These are phyloP conservation scores for Helleia helle DNA, from an alignment of 2,888 invertebrate species.

Conservation along the genomic window DNA sequence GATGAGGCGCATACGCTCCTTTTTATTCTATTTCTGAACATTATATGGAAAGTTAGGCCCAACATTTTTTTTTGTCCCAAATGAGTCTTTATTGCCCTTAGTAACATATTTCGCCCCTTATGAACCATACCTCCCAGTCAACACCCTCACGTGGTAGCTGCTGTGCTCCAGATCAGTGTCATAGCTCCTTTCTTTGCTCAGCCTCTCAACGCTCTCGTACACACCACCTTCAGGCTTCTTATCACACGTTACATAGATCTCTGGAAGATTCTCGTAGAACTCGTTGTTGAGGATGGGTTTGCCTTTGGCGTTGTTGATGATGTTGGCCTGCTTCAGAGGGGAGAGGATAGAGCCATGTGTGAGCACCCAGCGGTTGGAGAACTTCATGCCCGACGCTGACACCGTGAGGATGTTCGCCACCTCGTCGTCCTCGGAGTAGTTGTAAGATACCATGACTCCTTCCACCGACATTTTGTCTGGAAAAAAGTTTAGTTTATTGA, in stretches of 20 bases:
- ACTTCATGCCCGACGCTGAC: slow-evolving; percentile 67
- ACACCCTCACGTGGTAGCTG: slow-evolving; percentile 56
- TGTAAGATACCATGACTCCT: slow-evolving; percentile 67
- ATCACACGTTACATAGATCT: slow-evolving; percentile 61
- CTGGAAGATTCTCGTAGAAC: slow-evolving; percentile 57
- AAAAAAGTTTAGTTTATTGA: slow-evolving; percentile 9
- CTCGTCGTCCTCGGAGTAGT: slow-evolving; percentile 52
- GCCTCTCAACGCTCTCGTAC: slow-evolving; percentile 44
- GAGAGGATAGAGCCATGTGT: slow-evolving; percentile 69
- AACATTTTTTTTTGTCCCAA: too few relatives aligned
- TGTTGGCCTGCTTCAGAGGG: slow-evolving; percentile 51
- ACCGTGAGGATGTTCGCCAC: slow-evolving; percentile 61
- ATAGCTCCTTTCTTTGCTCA: slow-evolving; percentile 44
- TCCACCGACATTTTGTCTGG: slow-evolving; percentile 50
- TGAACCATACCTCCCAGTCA: slow-evolving; percentile 55
- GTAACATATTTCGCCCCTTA: too few relatives aligned
- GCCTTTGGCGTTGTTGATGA: slow-evolving; percentile 47
- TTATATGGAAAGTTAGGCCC: too few relatives aligned
- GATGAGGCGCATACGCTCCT: too few relatives aligned
- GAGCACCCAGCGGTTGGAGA: slow-evolving; percentile 67
- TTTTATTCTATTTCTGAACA: too few relatives aligned
- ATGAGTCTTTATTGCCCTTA: too few relatives aligned
- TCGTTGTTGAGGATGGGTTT: slow-evolving; percentile 55
- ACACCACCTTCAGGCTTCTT: slow-evolving; percentile 32
- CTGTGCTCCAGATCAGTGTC: slow-evolving; percentile 46